Evolutionary conservation across 2,888 invertebrate species (phyloP), one percentile per base, ranked within the genome.

Genomic region (Eupithecia tripunctaria): DNA sequence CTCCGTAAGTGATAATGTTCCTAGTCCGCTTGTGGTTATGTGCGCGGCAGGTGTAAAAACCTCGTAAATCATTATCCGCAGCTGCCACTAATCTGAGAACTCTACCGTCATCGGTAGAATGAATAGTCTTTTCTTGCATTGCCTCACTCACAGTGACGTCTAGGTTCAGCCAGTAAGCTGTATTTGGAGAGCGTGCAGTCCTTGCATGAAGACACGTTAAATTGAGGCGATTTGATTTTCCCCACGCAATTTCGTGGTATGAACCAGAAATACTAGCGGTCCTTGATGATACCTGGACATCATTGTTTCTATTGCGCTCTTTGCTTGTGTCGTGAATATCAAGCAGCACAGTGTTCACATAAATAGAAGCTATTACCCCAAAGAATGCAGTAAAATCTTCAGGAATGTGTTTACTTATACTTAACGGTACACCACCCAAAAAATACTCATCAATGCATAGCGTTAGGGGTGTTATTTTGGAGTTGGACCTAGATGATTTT

Each of bases 1-100:
- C 89, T n/a, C 93, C 94, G 69, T 93, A 94, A 1, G 93, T 94
- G 15, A 94, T 87, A 21, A 93, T 83, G 76, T 94, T 94, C 25
- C 81, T 84, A 12, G 90, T 91, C 1, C 80, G 81, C 68, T 84
- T 89, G 59, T 87, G 87, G 56, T 80, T 82, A 73, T 89, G 88
- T 1, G 88, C 88, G 65, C 93, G 85, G 76, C 94, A 94, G 5
- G 93, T 93, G 72, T 93, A 94, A 78, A 92, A 93, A 3, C 93
- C 93, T 81, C 89, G 83, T 8, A 90, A 80, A 65, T 92, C 88
- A 64, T 89, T 88, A 67, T 89, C 84, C 4, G 86, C 88, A 68
- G 86, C 81, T 1, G 91, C 88, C 3, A 88, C 81, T 12, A 94
- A 84, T 74, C 87, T 86, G 3, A 93, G 84, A 1, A 93, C 86